Conservation (phyloP, 2,113 vertebrate genomes). For the Lipophrys pholis region DNA sequence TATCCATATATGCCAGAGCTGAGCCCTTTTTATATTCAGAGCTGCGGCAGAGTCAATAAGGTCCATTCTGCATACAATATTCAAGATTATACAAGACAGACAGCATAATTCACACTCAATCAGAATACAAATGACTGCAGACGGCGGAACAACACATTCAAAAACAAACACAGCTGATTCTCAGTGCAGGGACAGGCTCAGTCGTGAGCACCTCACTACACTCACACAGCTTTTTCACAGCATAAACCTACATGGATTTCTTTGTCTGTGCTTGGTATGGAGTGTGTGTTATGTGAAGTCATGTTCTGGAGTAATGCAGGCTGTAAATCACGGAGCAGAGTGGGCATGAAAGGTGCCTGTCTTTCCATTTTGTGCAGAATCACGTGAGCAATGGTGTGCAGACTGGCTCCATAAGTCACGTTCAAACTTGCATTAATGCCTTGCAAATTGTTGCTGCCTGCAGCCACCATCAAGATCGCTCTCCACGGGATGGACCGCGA, state of each 20-base stretch:
- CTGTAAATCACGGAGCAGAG: constrained; percentile 14
- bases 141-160: constrained; percentile 58
- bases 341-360: constrained; percentile 51
- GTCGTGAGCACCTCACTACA: constrained; percentile 32
- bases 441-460: constrained; percentile 54
- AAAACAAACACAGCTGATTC: constrained; percentile 81
- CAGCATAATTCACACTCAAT: constrained; percentile 81
- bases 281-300: constrained; percentile 41
- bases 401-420: constrained; percentile 37
- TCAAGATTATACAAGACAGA: constrained; percentile 83
- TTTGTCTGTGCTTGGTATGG: constrained; percentile 24
- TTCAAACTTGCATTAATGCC: constrained; percentile 63
- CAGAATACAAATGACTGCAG: constrained; percentile 82
- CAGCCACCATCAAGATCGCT: constrained; percentile 97
- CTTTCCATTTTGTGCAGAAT: neutral
- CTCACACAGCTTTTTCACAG: constrained; percentile 22
- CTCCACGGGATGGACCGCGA: constrained; percentile 98
- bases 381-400: no score
- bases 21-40: constrained; percentile 81
- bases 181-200: constrained; percentile 48
- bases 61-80: constrained; percentile 84
- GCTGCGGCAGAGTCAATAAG: constrained; percentile 80
- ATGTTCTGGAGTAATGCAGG: constrained; percentile 40
- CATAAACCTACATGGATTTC: constrained; percentile 17
- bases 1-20: constrained; percentile 75